phyloP scores from a whole-genome alignment of 2,797 vertebrate species.

The Echiichthys vipera region DNA sequence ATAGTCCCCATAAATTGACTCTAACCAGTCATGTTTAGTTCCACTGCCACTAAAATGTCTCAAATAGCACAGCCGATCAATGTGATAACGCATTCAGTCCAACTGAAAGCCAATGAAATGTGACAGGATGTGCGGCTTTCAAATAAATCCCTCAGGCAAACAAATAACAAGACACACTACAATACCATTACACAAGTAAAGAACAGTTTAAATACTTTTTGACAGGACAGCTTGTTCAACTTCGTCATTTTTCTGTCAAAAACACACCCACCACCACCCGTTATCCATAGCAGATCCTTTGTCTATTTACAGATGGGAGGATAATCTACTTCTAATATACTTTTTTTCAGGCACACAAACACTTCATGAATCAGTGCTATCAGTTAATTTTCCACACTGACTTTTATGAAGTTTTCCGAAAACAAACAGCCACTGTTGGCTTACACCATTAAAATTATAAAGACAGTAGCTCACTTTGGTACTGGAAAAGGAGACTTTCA shows the following conservation, averaged over 20 bases:
- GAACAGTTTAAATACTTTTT: slow-evolving; percentile 66
- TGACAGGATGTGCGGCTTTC: slow-evolving; percentile 71
- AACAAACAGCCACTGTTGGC: slow-evolving; percentile 51
- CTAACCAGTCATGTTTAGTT: slow-evolving; percentile 41
- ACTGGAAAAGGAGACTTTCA: slow-evolving; percentile 41
- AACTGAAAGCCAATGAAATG: slow-evolving; percentile 62
- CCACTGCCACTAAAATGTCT: slow-evolving; percentile 54
- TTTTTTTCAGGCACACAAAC: slow-evolving; percentile 51
- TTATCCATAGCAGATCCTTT: slow-evolving; percentile 67
- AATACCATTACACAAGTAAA: slow-evolving; percentile 58
- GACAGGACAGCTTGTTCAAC: slow-evolving; percentile 76
- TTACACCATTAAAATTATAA: slow-evolving; percentile 39
- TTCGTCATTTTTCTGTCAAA: slow-evolving; percentile 71
- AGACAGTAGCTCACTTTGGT: slow-evolving; percentile 53
- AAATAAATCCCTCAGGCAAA: slow-evolving; percentile 70
- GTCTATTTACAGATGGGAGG: slow-evolving; percentile 67
- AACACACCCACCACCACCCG: slow-evolving; percentile 65
- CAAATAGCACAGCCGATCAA: slow-evolving; percentile 62
- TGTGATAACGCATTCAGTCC: slow-evolving; percentile 60
- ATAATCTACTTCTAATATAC: slow-evolving; percentile 66
- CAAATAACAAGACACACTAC: slow-evolving; percentile 69
- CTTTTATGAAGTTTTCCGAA: slow-evolving; percentile 35
- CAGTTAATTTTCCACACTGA: slow-evolving; percentile 22
- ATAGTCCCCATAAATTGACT: slow-evolving; percentile 47
- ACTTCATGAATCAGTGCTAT: slow-evolving; percentile 32